Percentiles rank a stretch among this genome's conserved stretches.
These are phyloP conservation scores for Sebastes vulpes DNA, from an alignment of 2,797 vertebrate species.

Conservation along the genomic window DNA sequence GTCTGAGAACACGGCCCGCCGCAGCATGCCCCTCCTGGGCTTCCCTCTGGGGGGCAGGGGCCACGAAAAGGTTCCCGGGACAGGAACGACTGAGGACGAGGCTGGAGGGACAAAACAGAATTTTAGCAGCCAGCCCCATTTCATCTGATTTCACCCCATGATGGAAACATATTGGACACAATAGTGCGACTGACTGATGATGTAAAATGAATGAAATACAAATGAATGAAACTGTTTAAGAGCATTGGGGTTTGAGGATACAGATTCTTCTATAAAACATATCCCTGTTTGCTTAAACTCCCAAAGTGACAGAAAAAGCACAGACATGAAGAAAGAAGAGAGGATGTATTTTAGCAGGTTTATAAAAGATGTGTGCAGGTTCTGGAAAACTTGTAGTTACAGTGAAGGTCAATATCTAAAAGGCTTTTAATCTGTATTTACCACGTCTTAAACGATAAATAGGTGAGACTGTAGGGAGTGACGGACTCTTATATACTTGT, in stretches of 20 bases:
- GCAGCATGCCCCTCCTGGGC: slow-evolving; percentile 95
- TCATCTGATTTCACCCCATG: neutral
- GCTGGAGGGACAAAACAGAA: slow-evolving; percentile 25
- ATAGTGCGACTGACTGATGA: neutral
- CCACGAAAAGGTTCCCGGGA: slow-evolving; percentile 97
- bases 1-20: slow-evolving; percentile 96
- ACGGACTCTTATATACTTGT: neutral
- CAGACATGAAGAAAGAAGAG: neutral
- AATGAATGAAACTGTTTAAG: neutral
- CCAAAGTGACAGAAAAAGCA: neutral
- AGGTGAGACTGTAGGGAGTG: neutral
- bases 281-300: neutral
- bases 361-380: neutral
- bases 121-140: neutral
- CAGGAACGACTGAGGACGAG: slow-evolving; percentile 90
- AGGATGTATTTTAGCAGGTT: neutral
- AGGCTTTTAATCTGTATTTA: neutral
- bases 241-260: neutral
- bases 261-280: neutral
- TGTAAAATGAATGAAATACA: neutral
- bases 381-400: neutral
- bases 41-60: slow-evolving; percentile 92
- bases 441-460: neutral
- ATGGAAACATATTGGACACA: neutral
- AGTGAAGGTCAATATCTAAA: neutral